Evolutionary conservation across 2,797 vertebrate genomes (phyloP).

Genomic region (Coregonus ussuriensis): DNA sequence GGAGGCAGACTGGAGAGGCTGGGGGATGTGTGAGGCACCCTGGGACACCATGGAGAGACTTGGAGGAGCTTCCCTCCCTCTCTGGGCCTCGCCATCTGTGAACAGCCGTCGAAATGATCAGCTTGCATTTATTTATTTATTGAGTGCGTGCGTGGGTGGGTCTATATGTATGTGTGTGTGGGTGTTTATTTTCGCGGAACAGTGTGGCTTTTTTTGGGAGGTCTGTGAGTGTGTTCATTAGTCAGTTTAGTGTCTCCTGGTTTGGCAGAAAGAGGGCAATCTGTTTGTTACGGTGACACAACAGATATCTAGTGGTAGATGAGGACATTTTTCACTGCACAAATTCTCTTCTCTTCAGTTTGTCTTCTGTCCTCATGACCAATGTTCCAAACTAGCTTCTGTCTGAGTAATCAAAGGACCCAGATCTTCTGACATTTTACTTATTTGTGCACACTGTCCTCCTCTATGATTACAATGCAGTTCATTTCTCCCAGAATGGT

Average conservation of each 20-base stretch:
- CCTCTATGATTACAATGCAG: slow-evolving; percentile 48
- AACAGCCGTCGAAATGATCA: slow-evolving; percentile 63
- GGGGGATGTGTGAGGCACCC: slow-evolving; percentile 49
- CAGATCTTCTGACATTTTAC: not conserved
- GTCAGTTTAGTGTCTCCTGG: too few species aligned
- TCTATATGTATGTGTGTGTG: not conserved
- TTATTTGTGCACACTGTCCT: not conserved
- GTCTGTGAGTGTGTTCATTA: not conserved
- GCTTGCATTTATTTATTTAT: not conserved
- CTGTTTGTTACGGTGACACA: too few species aligned
- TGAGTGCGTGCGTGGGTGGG: not conserved
- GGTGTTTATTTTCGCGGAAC: too few species aligned
- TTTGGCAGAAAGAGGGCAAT: too few species aligned
- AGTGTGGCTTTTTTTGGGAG: not conserved
- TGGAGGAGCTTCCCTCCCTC: slow-evolving; percentile 39
- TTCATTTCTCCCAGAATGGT: slow-evolving; percentile 55
- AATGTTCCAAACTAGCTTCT: not conserved
- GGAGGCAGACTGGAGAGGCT: slow-evolving; percentile 55
- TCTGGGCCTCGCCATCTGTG: slow-evolving; percentile 64
- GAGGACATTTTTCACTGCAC: not conserved
- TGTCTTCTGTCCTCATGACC: not conserved
- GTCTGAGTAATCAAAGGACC: not conserved
- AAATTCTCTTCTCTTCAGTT: not conserved
- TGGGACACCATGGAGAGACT: slow-evolving; percentile 34
- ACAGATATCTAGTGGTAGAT: too few species aligned